Evolutionary conservation across 2,797 vertebrate species (phyloP).

Genomic region (Anguilla obscura): DNA sequence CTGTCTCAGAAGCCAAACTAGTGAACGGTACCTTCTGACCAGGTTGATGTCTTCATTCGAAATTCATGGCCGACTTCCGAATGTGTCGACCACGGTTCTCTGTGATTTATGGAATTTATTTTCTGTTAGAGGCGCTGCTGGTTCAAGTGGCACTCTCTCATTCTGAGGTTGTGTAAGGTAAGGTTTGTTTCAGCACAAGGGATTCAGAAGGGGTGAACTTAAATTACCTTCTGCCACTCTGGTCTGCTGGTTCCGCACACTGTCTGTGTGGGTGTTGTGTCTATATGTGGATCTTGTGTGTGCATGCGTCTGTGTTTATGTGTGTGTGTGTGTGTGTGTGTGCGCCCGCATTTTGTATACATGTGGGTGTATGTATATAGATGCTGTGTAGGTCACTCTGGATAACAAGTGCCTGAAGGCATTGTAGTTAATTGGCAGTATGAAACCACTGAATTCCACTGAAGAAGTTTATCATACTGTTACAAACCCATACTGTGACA

Average conservation of each 20-base stretch:
- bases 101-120: neutral
- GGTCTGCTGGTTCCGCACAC: neutral
- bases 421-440: neutral
- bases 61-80: neutral
- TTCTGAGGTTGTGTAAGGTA: neutral
- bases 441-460: neutral
- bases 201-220: neutral
- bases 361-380: neutral
- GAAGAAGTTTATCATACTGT: neutral
- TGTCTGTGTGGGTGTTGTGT: conserved; percentile 17
- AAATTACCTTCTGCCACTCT: neutral
- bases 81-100: neutral
- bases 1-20: neutral
- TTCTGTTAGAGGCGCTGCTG: neutral
- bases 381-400: neutral
- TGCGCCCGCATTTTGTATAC: neutral
- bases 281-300: conserved; percentile 29
- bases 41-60: neutral
- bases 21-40: neutral
- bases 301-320: conserved; percentile 19
- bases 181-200: neutral
- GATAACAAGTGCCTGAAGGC: neutral
- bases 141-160: neutral
- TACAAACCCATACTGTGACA: neutral
- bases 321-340: conserved; percentile 39